Evolutionary conservation across 2,888 invertebrate genomes (phyloP).

Genomic region (Diaprepes abbreviatus): DNA sequence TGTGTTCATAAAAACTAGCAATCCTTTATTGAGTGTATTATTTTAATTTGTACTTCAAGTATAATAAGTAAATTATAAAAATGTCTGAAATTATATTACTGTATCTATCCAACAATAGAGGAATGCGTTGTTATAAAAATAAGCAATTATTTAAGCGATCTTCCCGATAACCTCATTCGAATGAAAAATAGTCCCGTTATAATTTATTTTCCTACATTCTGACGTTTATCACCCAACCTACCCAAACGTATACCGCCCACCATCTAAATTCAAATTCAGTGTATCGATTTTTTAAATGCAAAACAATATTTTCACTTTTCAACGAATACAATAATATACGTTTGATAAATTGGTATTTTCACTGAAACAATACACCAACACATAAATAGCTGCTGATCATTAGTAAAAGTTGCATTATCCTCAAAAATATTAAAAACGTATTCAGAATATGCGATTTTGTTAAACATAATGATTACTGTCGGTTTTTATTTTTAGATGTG

Average conservation of each 20-base stretch:
- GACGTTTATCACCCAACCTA: slow-evolving; percentile 7
- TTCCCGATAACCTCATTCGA: too few relatives aligned
- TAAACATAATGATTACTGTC: neutral
- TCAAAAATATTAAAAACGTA: neutral
- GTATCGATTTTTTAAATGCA: neutral
- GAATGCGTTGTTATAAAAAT: too few relatives aligned
- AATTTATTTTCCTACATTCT: neutral
- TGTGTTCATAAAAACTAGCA: too few relatives aligned
- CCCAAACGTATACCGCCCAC: slow-evolving; percentile 9
- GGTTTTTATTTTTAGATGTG: neutral
- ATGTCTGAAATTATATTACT: too few relatives aligned
- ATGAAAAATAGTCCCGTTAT: neutral
- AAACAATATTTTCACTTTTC: slow-evolving; percentile 2
- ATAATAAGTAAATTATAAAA: too few relatives aligned
- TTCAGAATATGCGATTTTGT: neutral
- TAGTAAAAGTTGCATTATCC: neutral
- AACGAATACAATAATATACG: neutral
- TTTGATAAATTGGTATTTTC: slow-evolving; percentile 1
- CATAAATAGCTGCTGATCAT: neutral
- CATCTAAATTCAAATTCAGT: neutral
- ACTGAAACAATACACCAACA: neutral
- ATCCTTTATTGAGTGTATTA: too few relatives aligned
- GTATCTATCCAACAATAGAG: too few relatives aligned
- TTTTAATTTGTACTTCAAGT: too few relatives aligned
- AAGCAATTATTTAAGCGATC: too few relatives aligned